Base-by-base conservation (phyloP, 1,140 invertebrate genomes). In the Cotesia chilonis region DNA sequence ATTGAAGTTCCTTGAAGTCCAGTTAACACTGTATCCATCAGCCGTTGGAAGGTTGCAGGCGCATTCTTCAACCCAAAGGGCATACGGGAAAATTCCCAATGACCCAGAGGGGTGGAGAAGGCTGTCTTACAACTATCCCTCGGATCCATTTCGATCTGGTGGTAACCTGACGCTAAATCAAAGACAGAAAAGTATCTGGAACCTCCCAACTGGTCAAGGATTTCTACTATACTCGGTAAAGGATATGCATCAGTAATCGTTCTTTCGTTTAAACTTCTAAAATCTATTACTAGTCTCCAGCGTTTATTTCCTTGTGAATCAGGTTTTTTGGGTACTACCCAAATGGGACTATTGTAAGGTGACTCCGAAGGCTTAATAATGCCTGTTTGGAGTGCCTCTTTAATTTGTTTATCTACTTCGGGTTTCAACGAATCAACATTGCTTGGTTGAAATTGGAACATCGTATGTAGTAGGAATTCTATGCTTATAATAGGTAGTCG, bases 11-110 rank as follows among this genome's bases (percentile, higher is more conserved):
- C 57, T 38, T 59, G 57, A 0, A 60, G 4, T 37, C 68, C 57
- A 2, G 55, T 14, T 9, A 70, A 47, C 12, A 70, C 41, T 4
- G 38, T 47, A 47, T 70, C 51, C 57, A 70, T 70, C 7, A 63
- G 1, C 1, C 55, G 7, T 17, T 70, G 54, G n/a, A 70, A 70
- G 1, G 28, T 55, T 3, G 67, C 52, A 7, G 67, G 67, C 1
- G 52, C 52, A 38, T 68, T 68, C 12, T 20, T 57, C 20, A 68
- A 28, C 0, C 67, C 67, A 59, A 54, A 68, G 2, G 52, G 54
- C 67, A 68, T 68, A 37, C 20, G 47, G 12, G 20, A 4, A 37
- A 35, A 61, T 61, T 61, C 60, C 10, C 35, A 61, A 37, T 61
- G 60, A 7, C 60, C 60, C 0, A 9, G 38, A 38, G 38, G 55